These are phyloP conservation scores for Aurelia sp. DNA, from an alignment of 30 jellyfish, hydroid and myxozoan genomes.

Conservation along the genomic window DNA sequence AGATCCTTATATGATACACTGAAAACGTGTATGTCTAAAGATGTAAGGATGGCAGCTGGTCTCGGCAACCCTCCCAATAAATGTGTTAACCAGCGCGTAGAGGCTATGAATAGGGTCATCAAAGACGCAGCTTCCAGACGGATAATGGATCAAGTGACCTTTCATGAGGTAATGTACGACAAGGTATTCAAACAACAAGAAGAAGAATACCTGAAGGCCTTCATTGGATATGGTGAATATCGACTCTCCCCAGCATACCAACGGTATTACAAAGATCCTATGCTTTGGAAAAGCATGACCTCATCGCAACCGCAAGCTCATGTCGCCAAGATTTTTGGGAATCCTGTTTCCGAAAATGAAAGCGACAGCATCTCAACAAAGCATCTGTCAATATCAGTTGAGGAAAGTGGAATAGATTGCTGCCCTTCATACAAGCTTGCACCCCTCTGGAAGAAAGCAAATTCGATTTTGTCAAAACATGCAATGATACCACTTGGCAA, in stretches of 20 bases:
- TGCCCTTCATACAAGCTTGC: constrained; percentile 9
- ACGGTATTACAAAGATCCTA: constrained; percentile 12
- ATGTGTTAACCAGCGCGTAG: constrained; percentile 21
- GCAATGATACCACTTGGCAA: constrained; percentile 13
- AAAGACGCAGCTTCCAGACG: constrained; percentile 27
- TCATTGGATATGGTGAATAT: constrained; percentile 21
- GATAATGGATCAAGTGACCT: constrained; percentile 7
- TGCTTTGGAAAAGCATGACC: constrained; percentile 9
- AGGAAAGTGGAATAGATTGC: constrained; percentile 14
- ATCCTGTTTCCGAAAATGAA: no score
- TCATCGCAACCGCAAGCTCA: not conserved
- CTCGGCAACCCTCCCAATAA: constrained; percentile 35
- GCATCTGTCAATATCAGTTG: constrained; percentile 13
- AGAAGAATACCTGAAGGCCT: constrained; percentile 30
- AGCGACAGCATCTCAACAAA: not conserved
- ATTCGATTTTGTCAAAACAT: constrained; percentile 13
- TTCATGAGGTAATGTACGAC: constrained; percentile 12
- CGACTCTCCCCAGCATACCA: constrained; percentile 27
- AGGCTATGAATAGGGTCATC: constrained; percentile 30
- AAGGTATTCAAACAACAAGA: constrained; percentile 40
- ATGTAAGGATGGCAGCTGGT: constrained; percentile 28
- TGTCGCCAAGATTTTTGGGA: no score
- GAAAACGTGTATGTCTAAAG: constrained; percentile 19
- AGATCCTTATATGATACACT: constrained; percentile 24
- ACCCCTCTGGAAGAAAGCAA: constrained; percentile 19